A percentile compares a stretch with the other conserved stretches of the same genome.
Evolutionary conservation across 2,113 vertebrate species (phyloP).

Genomic region (Crypturellus undulatus): DNA sequence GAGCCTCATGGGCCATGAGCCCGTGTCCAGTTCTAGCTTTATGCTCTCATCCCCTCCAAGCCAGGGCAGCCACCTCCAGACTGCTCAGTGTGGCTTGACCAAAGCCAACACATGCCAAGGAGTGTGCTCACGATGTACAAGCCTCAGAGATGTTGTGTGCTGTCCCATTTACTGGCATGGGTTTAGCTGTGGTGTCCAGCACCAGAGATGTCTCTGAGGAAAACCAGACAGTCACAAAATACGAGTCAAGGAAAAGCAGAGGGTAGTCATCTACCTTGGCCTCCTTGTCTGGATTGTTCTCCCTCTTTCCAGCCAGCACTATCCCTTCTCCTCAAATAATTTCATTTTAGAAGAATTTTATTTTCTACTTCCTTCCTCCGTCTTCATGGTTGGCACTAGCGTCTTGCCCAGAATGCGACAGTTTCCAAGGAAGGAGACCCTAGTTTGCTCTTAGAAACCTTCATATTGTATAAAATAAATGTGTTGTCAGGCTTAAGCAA

Average conservation of each 20-base stretch:
- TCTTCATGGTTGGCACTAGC: no score
- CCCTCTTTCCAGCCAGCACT: neutral
- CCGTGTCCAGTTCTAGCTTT: no score
- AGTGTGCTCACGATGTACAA: neutral
- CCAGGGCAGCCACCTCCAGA: no score
- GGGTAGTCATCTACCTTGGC: accelerated
- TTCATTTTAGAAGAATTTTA: neutral
- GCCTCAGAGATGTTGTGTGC: neutral
- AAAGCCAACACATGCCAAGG: neutral
- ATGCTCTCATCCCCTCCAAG: no score
- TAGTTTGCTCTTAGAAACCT: neutral
- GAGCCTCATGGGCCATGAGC: no score
- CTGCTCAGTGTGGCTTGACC: neutral
- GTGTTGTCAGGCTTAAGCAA: neutral
- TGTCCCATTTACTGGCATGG: no score
- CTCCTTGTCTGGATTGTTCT: neutral
- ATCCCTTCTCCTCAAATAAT: neutral
- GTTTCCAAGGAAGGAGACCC: neutral
- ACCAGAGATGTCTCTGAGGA: neutral
- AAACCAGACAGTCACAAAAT: neutral
- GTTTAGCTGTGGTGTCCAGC: accelerated
- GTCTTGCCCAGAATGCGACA: neutral
- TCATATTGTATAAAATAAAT: accelerated
- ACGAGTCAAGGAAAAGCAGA: neutral
- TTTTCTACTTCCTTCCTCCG: neutral